Evolutionary conservation across 2,888 invertebrate genomes (phyloP).

Genomic region (Plebejus argus): DNA sequence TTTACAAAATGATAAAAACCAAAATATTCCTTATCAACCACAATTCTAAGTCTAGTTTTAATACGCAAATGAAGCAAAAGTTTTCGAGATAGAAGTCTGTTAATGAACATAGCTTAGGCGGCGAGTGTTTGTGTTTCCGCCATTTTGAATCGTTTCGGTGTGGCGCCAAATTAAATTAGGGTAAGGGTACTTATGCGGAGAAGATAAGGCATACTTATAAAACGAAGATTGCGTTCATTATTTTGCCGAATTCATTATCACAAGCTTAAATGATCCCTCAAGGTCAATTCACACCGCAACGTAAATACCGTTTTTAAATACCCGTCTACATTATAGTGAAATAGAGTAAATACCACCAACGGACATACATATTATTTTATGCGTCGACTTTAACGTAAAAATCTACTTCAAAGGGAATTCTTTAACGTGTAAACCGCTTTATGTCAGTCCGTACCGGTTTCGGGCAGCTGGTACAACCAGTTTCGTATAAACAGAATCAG

Average conservation of each 20-base stretch:
- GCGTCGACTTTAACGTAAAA: not conserved
- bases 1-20: too few relatives aligned
- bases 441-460: not conserved
- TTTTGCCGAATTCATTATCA: not conserved
- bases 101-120: conserved; percentile 18
- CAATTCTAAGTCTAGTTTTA: conserved; percentile 6
- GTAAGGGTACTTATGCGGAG: not conserved
- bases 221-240: not conserved
- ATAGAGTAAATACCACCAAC: not conserved
- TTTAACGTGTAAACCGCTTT: conserved; percentile 4
- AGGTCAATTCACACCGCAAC: too few relatives aligned
- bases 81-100: not conserved
- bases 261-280: not conserved
- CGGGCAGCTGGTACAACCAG: not conserved
- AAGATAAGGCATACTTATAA: conserved; percentile 21
- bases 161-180: conserved; percentile 19
- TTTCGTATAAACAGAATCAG: not conserved
- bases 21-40: not conserved
- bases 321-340: not conserved
- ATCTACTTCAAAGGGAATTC: conserved; percentile 16
- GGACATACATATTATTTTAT: conserved; percentile 8
- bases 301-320: not conserved
- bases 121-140: conserved; percentile 24
- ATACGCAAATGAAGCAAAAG: not conserved
- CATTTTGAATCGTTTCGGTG: conserved; percentile 1